These are phyloP conservation scores for Geophilus truncorum DNA, from an alignment of 2,888 invertebrate species.

Conservation along the genomic window DNA sequence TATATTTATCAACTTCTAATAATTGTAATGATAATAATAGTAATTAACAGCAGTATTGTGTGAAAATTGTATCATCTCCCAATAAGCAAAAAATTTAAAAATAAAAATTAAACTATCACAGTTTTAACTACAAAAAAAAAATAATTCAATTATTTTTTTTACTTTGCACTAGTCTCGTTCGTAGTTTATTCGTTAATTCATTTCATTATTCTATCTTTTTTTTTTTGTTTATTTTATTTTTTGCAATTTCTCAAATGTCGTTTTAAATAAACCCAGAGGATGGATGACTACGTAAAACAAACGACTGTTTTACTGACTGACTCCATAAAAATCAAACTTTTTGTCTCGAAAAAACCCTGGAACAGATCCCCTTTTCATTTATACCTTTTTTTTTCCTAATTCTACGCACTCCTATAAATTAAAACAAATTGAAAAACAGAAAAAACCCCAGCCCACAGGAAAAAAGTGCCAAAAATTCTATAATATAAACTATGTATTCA, in stretches of 20 bases:
- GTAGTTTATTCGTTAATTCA: no score
- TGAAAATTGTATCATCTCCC: not conserved
- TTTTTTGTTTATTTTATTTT: not conserved
- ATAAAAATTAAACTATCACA: not conserved
- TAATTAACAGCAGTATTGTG: not conserved
- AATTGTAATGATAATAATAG: not conserved
- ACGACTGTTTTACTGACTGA: not conserved
- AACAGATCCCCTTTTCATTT: not conserved
- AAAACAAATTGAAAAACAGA: not conserved
- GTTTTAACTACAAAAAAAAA: constrained; percentile 4
- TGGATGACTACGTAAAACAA: constrained; percentile 19
- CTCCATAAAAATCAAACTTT: not conserved
- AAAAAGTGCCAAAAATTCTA: not conserved
- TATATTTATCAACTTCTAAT: constrained; percentile 5
- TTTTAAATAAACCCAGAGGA: not conserved
- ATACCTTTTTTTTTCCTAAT: not conserved
- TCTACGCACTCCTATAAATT: not conserved
- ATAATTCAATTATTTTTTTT: not conserved
- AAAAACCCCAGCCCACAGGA: not conserved
- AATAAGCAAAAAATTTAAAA: not conserved
- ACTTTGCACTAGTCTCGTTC: not conserved
- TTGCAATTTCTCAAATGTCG: not conserved
- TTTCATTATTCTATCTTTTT: not conserved
- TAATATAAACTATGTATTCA: not conserved
- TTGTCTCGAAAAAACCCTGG: not conserved